phyloP scores from a whole-genome alignment of 2,113 vertebrate species.

The Oreochromis aureus region DNA sequence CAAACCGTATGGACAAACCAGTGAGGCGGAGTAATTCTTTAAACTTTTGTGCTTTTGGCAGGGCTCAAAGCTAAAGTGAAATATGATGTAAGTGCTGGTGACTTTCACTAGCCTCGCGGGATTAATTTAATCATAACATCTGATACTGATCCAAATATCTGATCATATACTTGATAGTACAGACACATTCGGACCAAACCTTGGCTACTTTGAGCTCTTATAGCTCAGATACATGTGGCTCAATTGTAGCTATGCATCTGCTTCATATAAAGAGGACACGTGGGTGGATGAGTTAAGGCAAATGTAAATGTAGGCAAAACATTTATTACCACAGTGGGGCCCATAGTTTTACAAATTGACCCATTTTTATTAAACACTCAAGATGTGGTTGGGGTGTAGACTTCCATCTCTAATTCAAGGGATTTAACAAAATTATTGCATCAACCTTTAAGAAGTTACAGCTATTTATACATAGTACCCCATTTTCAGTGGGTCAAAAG shows the following conservation, averaged over 20 bases:
- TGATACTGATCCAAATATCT: background rate
- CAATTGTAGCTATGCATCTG: background rate
- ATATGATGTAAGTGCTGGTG: background rate
- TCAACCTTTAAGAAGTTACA: background rate
- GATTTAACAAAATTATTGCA: background rate
- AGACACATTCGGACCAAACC: background rate
- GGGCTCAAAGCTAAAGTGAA: background rate
- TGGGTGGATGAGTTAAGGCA: background rate
- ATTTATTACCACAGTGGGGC: background rate
- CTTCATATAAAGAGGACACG: background rate
- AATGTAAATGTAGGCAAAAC: background rate
- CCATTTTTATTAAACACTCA: background rate
- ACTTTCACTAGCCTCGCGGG: background rate
- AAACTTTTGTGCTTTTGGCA: background rate
- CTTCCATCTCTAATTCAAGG: background rate
- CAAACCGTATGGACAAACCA: background rate
- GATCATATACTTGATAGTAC: background rate
- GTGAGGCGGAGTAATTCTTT: background rate
- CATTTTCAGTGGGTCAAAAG: background rate
- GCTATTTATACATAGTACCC: background rate
- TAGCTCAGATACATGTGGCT: background rate
- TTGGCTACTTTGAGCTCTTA: background rate
- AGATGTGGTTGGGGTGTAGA: background rate
- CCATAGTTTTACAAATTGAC: background rate
- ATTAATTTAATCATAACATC: background rate